Conservation (phyloP, 2,113 vertebrate genomes). For the Gobiocypris rarus region DNA sequence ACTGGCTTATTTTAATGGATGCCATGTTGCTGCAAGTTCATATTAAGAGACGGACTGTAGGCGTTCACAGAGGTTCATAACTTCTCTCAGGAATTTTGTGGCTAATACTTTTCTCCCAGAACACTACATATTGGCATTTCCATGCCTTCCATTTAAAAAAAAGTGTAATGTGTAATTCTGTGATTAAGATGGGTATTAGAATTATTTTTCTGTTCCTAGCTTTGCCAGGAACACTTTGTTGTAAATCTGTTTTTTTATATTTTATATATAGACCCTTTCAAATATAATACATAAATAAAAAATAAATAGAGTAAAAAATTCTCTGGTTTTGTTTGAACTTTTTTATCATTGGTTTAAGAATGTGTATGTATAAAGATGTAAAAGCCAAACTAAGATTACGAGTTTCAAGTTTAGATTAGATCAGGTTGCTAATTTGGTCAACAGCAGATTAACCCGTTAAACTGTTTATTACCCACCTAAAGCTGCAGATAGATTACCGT, state of each 20-base stretch:
- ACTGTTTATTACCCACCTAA: neutral
- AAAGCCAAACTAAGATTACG: neutral
- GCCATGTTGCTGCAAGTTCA: slow-evolving; percentile 21
- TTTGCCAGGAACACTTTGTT: neutral
- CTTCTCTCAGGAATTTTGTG: slow-evolving; percentile 16
- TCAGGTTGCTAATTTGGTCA: slow-evolving; percentile 35
- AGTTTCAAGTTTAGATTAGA: slow-evolving; percentile 30
- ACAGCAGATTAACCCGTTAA: slow-evolving; percentile 21
- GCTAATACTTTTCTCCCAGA: neutral
- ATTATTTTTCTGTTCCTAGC: neutral
- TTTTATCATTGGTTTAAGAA: neutral
- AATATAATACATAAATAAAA: neutral
- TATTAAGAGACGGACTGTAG: slow-evolving; percentile 31
- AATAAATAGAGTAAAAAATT: neutral
- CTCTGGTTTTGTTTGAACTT: neutral
- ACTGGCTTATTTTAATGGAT: slow-evolving; percentile 43
- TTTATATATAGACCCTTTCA: neutral
- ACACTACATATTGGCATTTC: slow-evolving; percentile 10
- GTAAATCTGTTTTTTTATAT: neutral
- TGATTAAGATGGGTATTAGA: neutral
- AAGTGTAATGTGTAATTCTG: neutral
- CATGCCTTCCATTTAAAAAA: neutral
- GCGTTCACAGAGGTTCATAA: slow-evolving; percentile 26
- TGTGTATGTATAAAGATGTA: neutral
- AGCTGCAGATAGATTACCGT: slow-evolving; percentile 15